Conservation (phyloP, 2,888 invertebrate species). For the Polydrusus cervinus region DNA sequence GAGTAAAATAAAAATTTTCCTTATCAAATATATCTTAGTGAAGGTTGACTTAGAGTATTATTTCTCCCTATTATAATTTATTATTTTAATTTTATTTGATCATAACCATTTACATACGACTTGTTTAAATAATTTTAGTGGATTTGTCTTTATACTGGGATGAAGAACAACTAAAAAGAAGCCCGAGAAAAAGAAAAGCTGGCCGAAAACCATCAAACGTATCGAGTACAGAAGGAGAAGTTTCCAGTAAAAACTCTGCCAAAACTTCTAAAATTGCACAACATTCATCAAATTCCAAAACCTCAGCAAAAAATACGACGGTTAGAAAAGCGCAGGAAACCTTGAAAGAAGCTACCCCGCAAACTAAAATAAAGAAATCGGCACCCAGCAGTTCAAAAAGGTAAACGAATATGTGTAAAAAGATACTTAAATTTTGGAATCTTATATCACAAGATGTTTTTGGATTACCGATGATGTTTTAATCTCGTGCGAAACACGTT, state of each 20-base stretch:
- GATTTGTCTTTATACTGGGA: slow-evolving; percentile 89
- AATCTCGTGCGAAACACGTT: too few relatives aligned
- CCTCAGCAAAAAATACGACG: slow-evolving; percentile 50
- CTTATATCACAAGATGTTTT: too few relatives aligned
- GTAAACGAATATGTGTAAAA: slow-evolving; percentile 9
- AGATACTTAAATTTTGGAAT: too few relatives aligned
- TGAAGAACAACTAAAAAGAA: slow-evolving; percentile 81
- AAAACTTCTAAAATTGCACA: slow-evolving; percentile 62
- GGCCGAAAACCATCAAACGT: slow-evolving; percentile 53
- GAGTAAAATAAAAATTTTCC: too few relatives aligned
- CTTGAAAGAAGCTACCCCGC: slow-evolving; percentile 15
- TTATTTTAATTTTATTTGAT: too few relatives aligned
- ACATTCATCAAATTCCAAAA: slow-evolving; percentile 52
- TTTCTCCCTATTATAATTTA: too few relatives aligned
- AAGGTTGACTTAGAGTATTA: too few relatives aligned
- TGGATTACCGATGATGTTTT: too few relatives aligned
- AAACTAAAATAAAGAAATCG: slow-evolving; percentile 41
- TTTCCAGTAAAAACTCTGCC: slow-evolving; percentile 25
- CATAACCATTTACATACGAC: too few relatives aligned
- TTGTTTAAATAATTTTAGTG: slow-evolving; percentile 74
- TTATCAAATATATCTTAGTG: too few relatives aligned
- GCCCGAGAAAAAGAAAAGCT: slow-evolving; percentile 68
- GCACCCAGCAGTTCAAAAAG: slow-evolving; percentile 30
- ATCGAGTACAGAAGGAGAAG: background rate
- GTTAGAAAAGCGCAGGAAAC: slow-evolving; percentile 36